A percentile compares a stretch with the other conserved stretches of the same genome.
Evolutionary conservation across 2,797 vertebrate species (phyloP).

Genomic region (Loriculus beryllinus): DNA sequence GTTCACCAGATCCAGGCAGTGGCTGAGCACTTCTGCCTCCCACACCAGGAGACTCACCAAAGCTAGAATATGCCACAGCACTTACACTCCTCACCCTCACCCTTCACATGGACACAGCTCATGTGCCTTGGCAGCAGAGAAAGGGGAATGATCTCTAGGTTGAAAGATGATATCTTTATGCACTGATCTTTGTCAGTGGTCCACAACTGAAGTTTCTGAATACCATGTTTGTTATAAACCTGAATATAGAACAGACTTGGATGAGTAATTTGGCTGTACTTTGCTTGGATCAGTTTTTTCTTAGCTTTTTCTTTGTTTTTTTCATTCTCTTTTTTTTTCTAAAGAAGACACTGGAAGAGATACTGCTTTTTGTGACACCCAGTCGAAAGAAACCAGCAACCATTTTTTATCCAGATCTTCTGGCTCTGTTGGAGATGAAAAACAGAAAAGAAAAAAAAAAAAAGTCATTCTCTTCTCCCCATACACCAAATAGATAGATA

Average conservation of each 20-base stretch:
- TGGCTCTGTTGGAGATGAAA: not conserved
- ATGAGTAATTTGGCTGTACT: not conserved
- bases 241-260: not conserved
- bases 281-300: not conserved
- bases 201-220: not conserved
- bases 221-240: not conserved
- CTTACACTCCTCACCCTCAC: rapidly evolving
- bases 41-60: rapidly evolving
- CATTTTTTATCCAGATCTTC: not conserved
- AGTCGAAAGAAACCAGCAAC: not conserved
- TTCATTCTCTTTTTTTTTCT: not conserved
- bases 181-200: not conserved
- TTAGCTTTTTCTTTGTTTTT: not conserved
- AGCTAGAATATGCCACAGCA: rapidly evolving
- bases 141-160: not conserved
- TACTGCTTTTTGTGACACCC: not conserved
- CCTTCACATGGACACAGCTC: not conserved
- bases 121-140: rapidly evolving
- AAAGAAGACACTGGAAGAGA: not conserved
- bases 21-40: not conserved
- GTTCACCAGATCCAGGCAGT: not conserved
- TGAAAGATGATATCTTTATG: not conserved
- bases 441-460: not conserved
- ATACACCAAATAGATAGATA: not conserved
- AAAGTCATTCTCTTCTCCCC: not conserved